Conservation (phyloP, 1,140 invertebrate species). For the Saccostrea echinata region DNA sequence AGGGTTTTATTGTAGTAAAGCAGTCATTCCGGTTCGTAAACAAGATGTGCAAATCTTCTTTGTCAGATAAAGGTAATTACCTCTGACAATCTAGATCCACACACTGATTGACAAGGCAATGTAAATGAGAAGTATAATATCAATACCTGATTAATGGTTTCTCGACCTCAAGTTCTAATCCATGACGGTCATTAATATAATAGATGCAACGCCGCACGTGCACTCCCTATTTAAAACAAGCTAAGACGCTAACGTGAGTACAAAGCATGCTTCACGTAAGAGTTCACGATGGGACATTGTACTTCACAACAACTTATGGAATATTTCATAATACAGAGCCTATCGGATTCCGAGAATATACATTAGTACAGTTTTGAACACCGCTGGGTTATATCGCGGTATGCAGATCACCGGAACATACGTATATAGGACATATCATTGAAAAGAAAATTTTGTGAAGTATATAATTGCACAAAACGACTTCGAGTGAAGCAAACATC, state of each 20-base stretch:
- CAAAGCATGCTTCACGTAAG: not conserved
- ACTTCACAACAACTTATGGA: no score
- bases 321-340: no score
- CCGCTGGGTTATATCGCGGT: no score
- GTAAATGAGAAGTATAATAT: not conserved
- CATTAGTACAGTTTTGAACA: no score
- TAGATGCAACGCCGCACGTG: not conserved
- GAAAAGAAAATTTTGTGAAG: no score
- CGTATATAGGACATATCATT: no score
- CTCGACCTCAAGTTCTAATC: not conserved
- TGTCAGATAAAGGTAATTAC: constrained; percentile 29
- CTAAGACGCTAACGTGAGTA: not conserved
- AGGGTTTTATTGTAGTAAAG: not conserved
- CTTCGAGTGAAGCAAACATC: no score
- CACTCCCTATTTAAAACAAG: not conserved
- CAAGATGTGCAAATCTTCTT: constrained; percentile 5
- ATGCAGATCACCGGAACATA: no score
- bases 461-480: no score
- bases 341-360: no score
- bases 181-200: not conserved
- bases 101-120: not conserved
- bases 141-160: not conserved
- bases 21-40: not conserved
- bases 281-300: not conserved
- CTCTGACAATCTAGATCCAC: constrained; percentile 8